These are phyloP conservation scores for Halocaridina rubra DNA, from an alignment of 2,888 invertebrate species.

Conservation along the genomic window DNA sequence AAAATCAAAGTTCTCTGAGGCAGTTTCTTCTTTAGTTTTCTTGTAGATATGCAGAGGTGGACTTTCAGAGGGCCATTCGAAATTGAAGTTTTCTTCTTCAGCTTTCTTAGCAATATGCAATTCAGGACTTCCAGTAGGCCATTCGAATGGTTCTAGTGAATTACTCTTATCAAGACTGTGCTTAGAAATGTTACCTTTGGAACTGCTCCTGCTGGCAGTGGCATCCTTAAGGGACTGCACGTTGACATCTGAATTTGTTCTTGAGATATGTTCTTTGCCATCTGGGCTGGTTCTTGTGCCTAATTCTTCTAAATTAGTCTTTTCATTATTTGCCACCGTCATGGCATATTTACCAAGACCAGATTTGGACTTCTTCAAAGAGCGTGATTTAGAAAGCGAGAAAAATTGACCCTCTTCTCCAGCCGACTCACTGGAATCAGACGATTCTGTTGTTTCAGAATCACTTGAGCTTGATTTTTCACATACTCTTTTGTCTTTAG, in stretches of 20 bases:
- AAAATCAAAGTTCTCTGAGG: conserved; percentile 1
- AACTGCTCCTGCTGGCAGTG: conserved; percentile 24
- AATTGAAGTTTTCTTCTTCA: not conserved
- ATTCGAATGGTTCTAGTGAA: conserved; percentile 30
- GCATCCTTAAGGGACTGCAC: not conserved
- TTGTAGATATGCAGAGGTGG: conserved; percentile 9
- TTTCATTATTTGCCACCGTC: not conserved
- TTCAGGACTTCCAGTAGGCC: conserved; percentile 38
- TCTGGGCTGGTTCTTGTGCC: conserved; percentile 52
- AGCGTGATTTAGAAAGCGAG: conserved; percentile 58
- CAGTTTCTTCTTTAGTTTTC: not conserved
- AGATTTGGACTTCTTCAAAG: conserved; percentile 54
- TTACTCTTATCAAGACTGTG: not conserved
- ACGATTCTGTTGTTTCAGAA: conserved; percentile 5
- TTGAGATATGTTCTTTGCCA: conserved; percentile 39
- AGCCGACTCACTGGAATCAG: conserved; percentile 60
- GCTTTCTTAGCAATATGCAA: not conserved
- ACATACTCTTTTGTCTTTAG: not conserved
- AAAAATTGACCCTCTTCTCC: conserved; percentile 62
- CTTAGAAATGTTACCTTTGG: not conserved
- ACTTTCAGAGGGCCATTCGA: conserved; percentile 29
- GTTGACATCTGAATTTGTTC: conserved; percentile 23
- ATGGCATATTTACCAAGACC: conserved; percentile 25
- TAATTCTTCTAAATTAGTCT: not conserved
- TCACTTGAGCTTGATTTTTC: conserved; percentile 2